These are phyloP conservation scores for Corapipo altera DNA, from an alignment of 2,113 vertebrate genomes.

Conservation along the genomic window DNA sequence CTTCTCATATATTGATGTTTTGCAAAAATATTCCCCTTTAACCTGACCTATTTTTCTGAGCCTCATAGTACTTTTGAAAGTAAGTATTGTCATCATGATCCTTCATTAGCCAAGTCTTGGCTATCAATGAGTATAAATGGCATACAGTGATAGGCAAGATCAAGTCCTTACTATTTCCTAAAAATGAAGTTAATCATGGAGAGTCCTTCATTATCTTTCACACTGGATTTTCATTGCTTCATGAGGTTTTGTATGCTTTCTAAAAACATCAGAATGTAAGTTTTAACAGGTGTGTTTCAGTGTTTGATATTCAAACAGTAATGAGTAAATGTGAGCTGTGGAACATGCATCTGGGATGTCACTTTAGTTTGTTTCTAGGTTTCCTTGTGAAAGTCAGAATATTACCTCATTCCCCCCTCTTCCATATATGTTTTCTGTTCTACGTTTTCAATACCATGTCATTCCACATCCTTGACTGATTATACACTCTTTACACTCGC, in stretches of 20 bases:
- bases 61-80: neutral
- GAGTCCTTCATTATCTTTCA: neutral
- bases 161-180: neutral
- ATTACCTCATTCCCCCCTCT: neutral
- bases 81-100: neutral
- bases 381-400: neutral
- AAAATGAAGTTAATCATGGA: neutral
- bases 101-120: neutral
- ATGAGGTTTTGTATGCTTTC: neutral
- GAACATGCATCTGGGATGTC: neutral
- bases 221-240: neutral
- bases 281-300: neutral
- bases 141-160: neutral
- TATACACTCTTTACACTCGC: neutral
- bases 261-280: neutral
- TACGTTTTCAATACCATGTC: neutral
- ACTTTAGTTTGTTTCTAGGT: neutral
- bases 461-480: neutral
- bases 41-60: neutral
- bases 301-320: neutral
- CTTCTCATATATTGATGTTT: neutral
- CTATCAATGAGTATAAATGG: neutral
- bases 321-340: neutral
- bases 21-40: neutral
- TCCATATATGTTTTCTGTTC: neutral